A percentile compares a stretch with the other conserved stretches of the same genome.
Evolutionary conservation across 2,888 invertebrate genomes (phyloP).

Genomic region (Anorthoa munda): DNA sequence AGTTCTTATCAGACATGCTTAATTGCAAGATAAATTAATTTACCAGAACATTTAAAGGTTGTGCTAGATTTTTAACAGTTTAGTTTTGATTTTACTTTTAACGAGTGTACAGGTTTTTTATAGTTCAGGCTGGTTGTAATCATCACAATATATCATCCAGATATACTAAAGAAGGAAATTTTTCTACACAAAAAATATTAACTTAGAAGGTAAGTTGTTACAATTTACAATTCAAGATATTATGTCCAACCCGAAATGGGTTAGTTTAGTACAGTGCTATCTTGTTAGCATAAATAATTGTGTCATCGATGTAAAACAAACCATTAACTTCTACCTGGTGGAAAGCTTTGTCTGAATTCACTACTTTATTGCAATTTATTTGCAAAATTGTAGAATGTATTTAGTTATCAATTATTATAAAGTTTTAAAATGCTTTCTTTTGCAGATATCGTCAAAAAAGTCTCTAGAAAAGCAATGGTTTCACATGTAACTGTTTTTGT

Average conservation of each 20-base stretch:
- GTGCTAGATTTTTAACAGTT: neutral
- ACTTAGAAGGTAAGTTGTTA: slow-evolving; percentile 11
- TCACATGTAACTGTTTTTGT: slow-evolving; percentile 21
- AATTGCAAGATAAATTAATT: slow-evolving; percentile 26
- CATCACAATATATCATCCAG: neutral
- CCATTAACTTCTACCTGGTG: neutral
- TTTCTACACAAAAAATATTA: neutral
- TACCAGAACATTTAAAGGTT: slow-evolving; percentile 2
- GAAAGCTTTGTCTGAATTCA: neutral
- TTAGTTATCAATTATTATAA: neutral
- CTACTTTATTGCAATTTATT: neutral
- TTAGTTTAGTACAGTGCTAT: neutral
- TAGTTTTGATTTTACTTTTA: slow-evolving; percentile 8
- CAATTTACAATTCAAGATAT: neutral
- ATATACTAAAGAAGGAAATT: accelerated
- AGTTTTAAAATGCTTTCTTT: neutral
- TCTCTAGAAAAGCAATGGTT: neutral
- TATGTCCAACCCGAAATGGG: too few relatives aligned
- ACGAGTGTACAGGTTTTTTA: neutral
- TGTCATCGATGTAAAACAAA: neutral
- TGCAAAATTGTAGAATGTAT: neutral
- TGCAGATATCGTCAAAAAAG: neutral
- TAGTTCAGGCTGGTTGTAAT: too few relatives aligned
- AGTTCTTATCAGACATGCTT: slow-evolving; percentile 35
- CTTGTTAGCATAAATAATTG: too few relatives aligned